phyloP scores from a whole-genome alignment of 2,797 vertebrate genomes.

The Hyperoplus immaculatus region DNA sequence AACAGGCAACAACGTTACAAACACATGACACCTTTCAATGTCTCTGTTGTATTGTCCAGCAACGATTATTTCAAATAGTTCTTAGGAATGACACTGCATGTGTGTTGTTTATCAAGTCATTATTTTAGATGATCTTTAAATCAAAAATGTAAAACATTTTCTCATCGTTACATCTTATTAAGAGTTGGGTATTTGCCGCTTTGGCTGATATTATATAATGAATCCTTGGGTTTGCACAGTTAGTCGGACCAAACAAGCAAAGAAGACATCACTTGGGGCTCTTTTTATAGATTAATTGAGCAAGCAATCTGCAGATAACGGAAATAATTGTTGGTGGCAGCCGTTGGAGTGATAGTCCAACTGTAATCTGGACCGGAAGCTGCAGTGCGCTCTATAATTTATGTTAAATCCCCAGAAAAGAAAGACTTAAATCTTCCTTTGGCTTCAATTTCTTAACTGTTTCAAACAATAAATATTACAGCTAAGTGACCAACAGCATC shows the following conservation, averaged over 20 bases:
- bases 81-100: background rate
- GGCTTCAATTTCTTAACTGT: background rate
- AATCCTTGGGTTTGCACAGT: background rate
- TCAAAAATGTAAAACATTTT: background rate
- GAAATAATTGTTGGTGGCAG: background rate
- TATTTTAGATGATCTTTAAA: background rate
- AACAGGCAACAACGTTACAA: slow-evolving; percentile 2
- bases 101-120: background rate
- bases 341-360: background rate
- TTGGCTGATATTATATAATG: background rate
- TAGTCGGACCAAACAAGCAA: background rate
- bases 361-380: background rate
- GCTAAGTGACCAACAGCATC: background rate
- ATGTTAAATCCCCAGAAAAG: background rate
- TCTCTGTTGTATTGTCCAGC: no score
- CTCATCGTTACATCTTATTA: background rate
- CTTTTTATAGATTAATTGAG: background rate
- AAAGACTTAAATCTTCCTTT: background rate
- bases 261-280: background rate
- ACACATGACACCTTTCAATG: background rate
- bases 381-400: background rate
- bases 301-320: background rate
- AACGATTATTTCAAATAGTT: background rate
- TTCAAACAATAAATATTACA: slow-evolving; percentile 1
- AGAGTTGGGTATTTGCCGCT: background rate